Percentiles rank a stretch among this genome's conserved stretches.
Conservation (phyloP, 2,888 invertebrate species). For the Lottia scabra region DNA sequence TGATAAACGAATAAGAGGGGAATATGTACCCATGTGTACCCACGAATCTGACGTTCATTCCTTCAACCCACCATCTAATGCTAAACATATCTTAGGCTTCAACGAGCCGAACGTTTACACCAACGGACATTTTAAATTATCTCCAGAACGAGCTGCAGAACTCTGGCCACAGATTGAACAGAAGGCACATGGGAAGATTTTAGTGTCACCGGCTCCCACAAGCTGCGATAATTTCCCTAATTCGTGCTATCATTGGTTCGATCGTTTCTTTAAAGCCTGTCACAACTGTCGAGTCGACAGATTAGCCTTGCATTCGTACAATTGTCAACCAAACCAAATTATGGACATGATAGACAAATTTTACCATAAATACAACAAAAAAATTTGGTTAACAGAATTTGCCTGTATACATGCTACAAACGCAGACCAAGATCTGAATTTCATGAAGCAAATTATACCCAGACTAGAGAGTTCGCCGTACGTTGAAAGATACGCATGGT, state of each 20-base stretch:
- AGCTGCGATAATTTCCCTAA: conserved; percentile 16
- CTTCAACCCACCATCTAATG: not conserved
- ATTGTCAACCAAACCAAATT: conserved; percentile 31
- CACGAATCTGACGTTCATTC: not conserved
- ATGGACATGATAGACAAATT: conserved; percentile 30
- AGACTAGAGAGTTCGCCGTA: conserved; percentile 32
- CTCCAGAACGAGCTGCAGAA: not conserved
- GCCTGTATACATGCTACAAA: conserved; percentile 33
- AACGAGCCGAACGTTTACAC: conserved; percentile 11
- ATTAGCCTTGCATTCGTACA: conserved; percentile 42
- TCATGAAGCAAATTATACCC: conserved; percentile 35
- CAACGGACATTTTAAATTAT: conserved; percentile 24
- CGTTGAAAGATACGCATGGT: conserved; percentile 37
- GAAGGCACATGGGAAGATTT: conserved; percentile 24
- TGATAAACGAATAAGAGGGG: conserved; percentile 8
- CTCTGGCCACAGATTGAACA: conserved; percentile 40
- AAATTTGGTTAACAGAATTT: conserved; percentile 42
- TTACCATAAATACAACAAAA: conserved; percentile 33
- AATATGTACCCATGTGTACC: conserved; percentile 11
- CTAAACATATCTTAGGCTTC: conserved; percentile 6
- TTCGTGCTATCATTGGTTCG: conserved; percentile 39
- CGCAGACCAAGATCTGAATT: conserved; percentile 25
- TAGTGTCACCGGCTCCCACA: conserved; percentile 45
- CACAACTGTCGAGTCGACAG: conserved; percentile 40
- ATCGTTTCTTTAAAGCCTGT: conserved; percentile 41